phyloP scores from a whole-genome alignment of 2,113 vertebrate genomes.

The Nesogale talazaci region DNA sequence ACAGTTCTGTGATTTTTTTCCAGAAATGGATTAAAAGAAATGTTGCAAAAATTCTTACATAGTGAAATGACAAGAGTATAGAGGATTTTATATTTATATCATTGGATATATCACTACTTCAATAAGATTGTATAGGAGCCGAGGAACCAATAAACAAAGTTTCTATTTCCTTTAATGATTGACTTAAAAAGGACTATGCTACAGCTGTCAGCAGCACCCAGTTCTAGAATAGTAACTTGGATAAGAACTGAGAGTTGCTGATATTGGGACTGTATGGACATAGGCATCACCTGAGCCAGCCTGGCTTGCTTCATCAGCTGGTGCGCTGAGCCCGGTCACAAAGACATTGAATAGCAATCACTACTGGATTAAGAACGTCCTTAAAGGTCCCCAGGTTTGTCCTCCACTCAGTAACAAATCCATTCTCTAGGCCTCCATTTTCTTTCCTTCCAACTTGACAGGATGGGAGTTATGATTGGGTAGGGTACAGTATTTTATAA shows the following conservation, averaged over 20 bases:
- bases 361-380: background rate
- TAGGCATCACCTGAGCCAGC: background rate
- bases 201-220: rapidly evolving
- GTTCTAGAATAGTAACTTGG: rapidly evolving
- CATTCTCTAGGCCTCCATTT: background rate
- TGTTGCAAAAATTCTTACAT: background rate
- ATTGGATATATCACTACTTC: background rate
- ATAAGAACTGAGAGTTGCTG: rapidly evolving
- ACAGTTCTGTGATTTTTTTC: background rate
- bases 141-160: background rate
- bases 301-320: rapidly evolving
- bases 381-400: rapidly evolving
- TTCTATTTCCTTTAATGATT: background rate
- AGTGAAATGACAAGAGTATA: background rate
- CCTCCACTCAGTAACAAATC: background rate
- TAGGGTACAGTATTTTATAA: rapidly evolving
- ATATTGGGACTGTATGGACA: rapidly evolving
- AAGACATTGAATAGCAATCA: rapidly evolving
- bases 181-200: background rate
- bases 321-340: background rate
- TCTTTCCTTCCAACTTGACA: background rate
- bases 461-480: background rate
- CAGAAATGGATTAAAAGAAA: background rate
- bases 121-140: background rate
- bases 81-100: background rate